Evolutionary conservation across 2,113 vertebrate species (phyloP).

Genomic region (Pseudorectes ferrugineus): DNA sequence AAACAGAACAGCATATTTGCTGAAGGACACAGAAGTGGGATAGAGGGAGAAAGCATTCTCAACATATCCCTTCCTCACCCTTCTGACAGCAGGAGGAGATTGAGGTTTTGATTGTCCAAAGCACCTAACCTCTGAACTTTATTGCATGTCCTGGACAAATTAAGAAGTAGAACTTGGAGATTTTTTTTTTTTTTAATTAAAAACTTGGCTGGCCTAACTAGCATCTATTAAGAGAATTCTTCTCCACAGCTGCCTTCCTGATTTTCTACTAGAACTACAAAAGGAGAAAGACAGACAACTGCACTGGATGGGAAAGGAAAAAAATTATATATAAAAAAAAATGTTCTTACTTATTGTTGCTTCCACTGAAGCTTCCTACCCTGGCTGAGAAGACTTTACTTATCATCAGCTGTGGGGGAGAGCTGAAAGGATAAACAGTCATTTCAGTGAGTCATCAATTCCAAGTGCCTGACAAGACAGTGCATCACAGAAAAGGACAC

Average conservation of each 20-base stretch:
- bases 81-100: background rate
- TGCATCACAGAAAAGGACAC: background rate
- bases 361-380: conserved; percentile 82
- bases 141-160: background rate
- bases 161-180: background rate
- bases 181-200: background rate
- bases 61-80: background rate
- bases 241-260: background rate
- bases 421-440: conserved; percentile 68
- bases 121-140: background rate
- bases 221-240: background rate
- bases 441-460: conserved; percentile 12
- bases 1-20: background rate
- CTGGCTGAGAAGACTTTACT: conserved; percentile 88
- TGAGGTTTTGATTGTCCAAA: background rate
- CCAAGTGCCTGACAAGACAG: background rate
- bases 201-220: background rate
- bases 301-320: background rate
- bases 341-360: conserved; percentile 80
- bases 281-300: background rate
- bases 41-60: background rate
- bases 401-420: conserved; percentile 88
- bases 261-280: background rate
- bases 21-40: background rate
- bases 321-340: background rate